These are phyloP conservation scores for Lophotis ruficrista DNA, from an alignment of 2,113 vertebrate species.

Conservation along the genomic window DNA sequence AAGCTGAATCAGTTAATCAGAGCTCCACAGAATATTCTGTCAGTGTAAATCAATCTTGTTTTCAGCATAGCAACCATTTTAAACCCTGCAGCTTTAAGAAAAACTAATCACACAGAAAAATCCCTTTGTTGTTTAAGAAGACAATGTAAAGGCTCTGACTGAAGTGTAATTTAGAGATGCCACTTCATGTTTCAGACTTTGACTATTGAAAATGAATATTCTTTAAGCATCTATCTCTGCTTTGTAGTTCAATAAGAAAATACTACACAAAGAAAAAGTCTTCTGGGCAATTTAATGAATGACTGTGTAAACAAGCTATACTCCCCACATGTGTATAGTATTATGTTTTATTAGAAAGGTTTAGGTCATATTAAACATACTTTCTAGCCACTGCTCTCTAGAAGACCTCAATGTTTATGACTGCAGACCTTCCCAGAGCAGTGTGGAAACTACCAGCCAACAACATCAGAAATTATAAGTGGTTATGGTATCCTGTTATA, in stretches of 20 bases:
- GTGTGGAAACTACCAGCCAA: background rate
- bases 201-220: background rate
- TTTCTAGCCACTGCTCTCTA: background rate
- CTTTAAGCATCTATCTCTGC: background rate
- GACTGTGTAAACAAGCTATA: background rate
- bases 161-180: background rate
- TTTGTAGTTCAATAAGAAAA: background rate
- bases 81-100: background rate
- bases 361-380: background rate
- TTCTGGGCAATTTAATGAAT: background rate
- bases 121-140: background rate
- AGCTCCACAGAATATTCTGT: background rate
- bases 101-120: background rate
- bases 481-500: background rate
- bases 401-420: background rate
- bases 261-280: background rate
- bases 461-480: background rate
- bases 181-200: background rate
- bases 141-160: background rate
- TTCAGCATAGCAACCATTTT: background rate
- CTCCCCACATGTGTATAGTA: background rate
- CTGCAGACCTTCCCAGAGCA: background rate
- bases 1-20: background rate
- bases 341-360: background rate
- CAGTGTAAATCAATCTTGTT: background rate